Conservation (phyloP, 2,888 invertebrate genomes). For the Myopa testacea region DNA sequence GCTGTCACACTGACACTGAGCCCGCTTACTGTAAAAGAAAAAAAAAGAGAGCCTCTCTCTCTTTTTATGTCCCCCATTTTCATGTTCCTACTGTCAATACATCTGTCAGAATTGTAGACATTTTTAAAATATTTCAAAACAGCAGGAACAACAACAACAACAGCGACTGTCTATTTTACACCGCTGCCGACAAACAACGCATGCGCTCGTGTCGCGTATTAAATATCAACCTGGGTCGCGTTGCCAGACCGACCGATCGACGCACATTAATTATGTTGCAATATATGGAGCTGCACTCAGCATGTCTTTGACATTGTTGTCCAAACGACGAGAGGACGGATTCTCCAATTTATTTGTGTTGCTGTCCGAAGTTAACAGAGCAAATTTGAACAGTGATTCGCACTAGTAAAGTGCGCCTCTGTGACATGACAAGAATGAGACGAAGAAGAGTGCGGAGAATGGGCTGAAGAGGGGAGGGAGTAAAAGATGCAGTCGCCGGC, state of each 20-base stretch:
- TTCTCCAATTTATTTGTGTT: conserved; percentile 19
- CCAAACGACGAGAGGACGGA: not conserved
- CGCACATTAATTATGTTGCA: conserved; percentile 53
- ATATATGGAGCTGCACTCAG: conserved; percentile 45
- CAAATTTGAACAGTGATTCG: too few species aligned
- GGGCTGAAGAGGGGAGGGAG: not conserved
- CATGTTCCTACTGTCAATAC: conserved; percentile 40
- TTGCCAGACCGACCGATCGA: conserved; percentile 18
- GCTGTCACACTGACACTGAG: conserved; percentile 50
- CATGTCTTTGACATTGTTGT: not conserved
- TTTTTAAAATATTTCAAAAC: not conserved
- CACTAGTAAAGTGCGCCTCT: not conserved
- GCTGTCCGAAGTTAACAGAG: not conserved
- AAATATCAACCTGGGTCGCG: not conserved
- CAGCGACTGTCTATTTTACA: too few species aligned
- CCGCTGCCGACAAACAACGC: conserved; percentile 29
- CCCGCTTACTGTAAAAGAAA: too few species aligned
- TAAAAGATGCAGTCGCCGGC: not conserved
- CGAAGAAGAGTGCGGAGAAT: too few species aligned
- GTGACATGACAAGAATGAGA: not conserved
- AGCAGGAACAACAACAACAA: not conserved
- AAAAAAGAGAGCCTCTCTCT: too few species aligned
- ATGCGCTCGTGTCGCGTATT: conserved; percentile 30
- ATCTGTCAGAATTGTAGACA: conserved; percentile 41
- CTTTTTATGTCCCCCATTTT: too few species aligned